Percentiles rank a stretch among this genome's conserved stretches.
These are phyloP conservation scores for Eurytoma adleriae DNA, from an alignment of 2,888 invertebrate species.

Conservation along the genomic window DNA sequence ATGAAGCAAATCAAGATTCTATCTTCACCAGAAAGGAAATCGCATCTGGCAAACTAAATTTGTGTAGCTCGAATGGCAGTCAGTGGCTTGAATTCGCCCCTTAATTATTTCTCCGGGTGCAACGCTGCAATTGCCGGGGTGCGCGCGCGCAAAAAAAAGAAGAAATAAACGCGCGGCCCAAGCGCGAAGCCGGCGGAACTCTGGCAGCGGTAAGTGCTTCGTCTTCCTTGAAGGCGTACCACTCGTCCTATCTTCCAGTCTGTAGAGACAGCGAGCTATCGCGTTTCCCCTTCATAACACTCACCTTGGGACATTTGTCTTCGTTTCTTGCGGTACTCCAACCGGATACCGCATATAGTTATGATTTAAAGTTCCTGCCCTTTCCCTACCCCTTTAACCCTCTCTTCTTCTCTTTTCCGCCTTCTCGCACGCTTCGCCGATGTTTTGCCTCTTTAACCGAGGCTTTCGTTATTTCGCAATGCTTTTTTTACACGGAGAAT, in stretches of 20 bases:
- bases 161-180: neutral
- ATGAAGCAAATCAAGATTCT: neutral
- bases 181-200: neutral
- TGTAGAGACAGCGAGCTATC: constrained; percentile 66
- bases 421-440: neutral
- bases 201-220: constrained; percentile 25
- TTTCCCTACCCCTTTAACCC: neutral
- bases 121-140: neutral
- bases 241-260: constrained; percentile 14
- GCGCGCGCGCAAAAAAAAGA: neutral
- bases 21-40: neutral
- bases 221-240: constrained; percentile 20
- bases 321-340: constrained; percentile 70
- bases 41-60: neutral
- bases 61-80: constrained; percentile 4
- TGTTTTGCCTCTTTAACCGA: neutral
- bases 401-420: neutral
- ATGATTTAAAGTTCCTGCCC: constrained; percentile 68
- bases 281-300: constrained; percentile 73
- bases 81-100: constrained; percentile 4
- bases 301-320: constrained; percentile 69
- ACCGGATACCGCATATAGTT: constrained; percentile 66
- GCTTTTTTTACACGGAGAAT: constrained; percentile 3
- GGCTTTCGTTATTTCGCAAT: constrained; percentile 21
- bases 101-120: constrained; percentile 11